phyloP scores from a whole-genome alignment of 2,113 vertebrate species.

The Delphinus delphis region DNA sequence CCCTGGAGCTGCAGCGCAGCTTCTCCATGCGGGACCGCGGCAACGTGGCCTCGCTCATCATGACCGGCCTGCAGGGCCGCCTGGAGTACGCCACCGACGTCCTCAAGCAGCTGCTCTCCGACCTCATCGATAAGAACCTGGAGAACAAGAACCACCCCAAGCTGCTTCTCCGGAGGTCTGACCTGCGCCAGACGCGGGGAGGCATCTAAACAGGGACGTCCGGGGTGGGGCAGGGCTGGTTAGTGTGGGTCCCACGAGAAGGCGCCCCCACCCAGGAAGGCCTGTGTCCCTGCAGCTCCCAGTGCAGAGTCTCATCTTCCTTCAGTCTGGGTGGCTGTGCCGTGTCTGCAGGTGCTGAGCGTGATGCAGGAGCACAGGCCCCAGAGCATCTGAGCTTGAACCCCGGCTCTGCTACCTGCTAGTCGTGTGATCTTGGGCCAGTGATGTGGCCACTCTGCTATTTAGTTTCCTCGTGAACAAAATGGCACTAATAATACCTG shows the following conservation, averaged over 20 bases:
- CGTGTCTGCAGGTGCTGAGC: not conserved
- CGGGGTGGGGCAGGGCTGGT: not conserved
- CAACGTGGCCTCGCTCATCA: constrained; percentile 98
- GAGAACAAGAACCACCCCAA: constrained; percentile 99
- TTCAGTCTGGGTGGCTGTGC: fast-evolving
- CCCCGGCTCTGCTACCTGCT: not conserved
- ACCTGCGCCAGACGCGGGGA: fast-evolving
- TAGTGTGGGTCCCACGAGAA: not conserved
- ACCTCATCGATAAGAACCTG: constrained; percentile 98
- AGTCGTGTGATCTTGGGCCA: not conserved
- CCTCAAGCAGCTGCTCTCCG: constrained; percentile 96
- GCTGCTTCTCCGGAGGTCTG: constrained; percentile 95
- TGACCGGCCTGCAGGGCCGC: constrained; percentile 96
- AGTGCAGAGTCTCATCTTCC: too few relatives aligned
- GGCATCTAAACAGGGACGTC: fast-evolving
- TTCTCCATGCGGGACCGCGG: constrained; percentile 99
- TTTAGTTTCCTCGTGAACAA: not conserved
- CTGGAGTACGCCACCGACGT: constrained; percentile 98
- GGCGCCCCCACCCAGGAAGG: not conserved
- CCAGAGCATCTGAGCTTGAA: not conserved
- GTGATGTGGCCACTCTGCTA: not conserved
- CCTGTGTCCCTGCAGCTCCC: fast-evolving
- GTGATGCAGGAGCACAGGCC: not conserved
- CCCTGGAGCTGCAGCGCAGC: constrained; percentile 95
- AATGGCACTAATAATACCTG: too few relatives aligned